phyloP scores from a whole-genome alignment of 2,113 vertebrate species.

The Serilophus lunatus region DNA sequence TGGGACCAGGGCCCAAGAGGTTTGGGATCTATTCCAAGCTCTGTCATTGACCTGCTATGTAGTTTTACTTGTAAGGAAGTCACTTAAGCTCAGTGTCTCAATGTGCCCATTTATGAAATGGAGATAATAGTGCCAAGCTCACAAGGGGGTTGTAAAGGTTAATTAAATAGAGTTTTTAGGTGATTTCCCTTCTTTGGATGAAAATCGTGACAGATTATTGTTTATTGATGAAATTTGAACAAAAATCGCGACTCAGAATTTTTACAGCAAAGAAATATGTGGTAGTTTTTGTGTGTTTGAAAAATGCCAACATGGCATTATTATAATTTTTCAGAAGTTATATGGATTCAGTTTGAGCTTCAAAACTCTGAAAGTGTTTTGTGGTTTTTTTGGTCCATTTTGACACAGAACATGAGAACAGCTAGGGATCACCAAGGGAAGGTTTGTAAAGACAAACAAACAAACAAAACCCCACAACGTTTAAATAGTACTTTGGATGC shows the following conservation, averaged over 20 bases:
- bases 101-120: conserved; percentile 49
- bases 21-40: conserved; percentile 43
- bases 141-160: conserved; percentile 60
- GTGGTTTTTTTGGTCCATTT: neutral
- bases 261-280: neutral
- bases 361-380: neutral
- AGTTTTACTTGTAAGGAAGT: conserved; percentile 49
- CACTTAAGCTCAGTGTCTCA: conserved; percentile 46
- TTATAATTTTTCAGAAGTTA: neutral
- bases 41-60: conserved; percentile 35
- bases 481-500: neutral
- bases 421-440: neutral
- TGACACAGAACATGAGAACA: neutral
- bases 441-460: neutral
- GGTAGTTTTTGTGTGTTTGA: neutral
- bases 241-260: neutral
- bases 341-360: neutral
- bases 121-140: conserved; percentile 53
- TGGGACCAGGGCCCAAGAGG: neutral
- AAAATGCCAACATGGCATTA: fast-evolving
- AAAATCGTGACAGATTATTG: conserved; percentile 7
- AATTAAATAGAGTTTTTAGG: conserved; percentile 64
- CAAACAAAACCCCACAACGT: neutral
- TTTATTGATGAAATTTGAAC: conserved; percentile 40
- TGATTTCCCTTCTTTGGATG: conserved; percentile 41